Percentiles rank a stretch among this genome's conserved stretches.
These are phyloP conservation scores for Tinea pellionella DNA, from an alignment of 2,888 invertebrate species.

Conservation along the genomic window DNA sequence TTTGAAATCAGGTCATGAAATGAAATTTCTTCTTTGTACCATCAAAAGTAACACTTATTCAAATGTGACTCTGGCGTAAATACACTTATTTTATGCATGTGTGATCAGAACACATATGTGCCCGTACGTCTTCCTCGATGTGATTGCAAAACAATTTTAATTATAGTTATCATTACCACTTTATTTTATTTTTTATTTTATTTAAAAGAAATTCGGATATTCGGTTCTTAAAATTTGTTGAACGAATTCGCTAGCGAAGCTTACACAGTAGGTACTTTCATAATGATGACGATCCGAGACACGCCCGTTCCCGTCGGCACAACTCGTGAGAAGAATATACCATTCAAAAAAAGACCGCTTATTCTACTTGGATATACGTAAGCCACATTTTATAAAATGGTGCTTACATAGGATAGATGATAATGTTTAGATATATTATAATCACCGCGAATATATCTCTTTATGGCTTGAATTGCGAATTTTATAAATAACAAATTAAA, in stretches of 20 bases:
- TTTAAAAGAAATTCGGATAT: constrained; percentile 3
- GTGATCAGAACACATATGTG: too few species aligned
- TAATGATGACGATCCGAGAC: constrained; percentile 15
- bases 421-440: too few species aligned
- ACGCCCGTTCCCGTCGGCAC: constrained; percentile 6
- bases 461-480: background rate
- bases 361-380: background rate
- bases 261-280: background rate
- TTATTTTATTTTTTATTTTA: too few species aligned
- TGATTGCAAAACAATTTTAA: too few species aligned
- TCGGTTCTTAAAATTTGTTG: constrained; percentile 13
- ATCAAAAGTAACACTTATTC: background rate
- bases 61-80: background rate
- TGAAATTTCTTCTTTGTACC: constrained; percentile 3
- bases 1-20: constrained; percentile 1
- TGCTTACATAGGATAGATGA: too few species aligned
- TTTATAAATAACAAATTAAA: constrained; percentile 13
- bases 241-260: constrained; percentile 15
- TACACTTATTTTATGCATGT: background rate
- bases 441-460: background rate
- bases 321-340: constrained; percentile 15
- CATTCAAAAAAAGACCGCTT: background rate
- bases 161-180: too few species aligned
- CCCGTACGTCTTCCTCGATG: too few species aligned
- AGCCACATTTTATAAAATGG: too few species aligned